Conservation (phyloP, 2,113 vertebrate genomes). For the Vicugna pacos region DNA sequence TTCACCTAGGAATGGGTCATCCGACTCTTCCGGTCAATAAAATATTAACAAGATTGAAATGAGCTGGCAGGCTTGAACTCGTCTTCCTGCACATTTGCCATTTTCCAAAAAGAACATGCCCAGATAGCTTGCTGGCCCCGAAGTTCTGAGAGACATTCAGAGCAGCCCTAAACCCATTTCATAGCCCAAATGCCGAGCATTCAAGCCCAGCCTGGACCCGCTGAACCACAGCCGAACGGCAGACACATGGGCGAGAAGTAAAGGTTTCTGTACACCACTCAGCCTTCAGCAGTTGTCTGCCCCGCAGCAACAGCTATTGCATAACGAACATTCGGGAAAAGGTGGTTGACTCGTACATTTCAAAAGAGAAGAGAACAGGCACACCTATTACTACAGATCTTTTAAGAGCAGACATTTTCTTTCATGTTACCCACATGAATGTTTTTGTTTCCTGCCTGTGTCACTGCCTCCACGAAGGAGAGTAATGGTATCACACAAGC, state of each 20-base stretch:
- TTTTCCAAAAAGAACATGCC: not conserved
- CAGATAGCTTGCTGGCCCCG: not conserved
- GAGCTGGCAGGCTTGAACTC: not conserved
- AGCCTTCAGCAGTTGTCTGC: not conserved
- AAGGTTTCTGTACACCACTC: not conserved
- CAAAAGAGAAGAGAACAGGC: not conserved
- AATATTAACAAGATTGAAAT: not conserved
- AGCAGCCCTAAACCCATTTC: not conserved
- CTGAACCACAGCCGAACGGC: not conserved
- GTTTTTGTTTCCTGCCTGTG: not conserved
- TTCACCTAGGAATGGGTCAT: not conserved
- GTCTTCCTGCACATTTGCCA: not conserved
- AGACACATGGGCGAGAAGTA: not conserved
- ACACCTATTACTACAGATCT: not conserved
- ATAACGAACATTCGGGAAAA: conserved; percentile 25
- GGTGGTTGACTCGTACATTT: not conserved
- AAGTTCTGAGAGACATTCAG: not conserved
- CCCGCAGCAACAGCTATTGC: not conserved
- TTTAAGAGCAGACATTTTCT: conserved; percentile 17
- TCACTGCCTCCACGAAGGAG: not conserved
- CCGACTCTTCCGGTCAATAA: not conserved
- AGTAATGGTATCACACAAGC: not conserved
- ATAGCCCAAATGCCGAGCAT: not conserved
- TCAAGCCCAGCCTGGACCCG: not conserved
- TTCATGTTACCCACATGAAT: not conserved